Base-by-base conservation (phyloP, 30 jellyfish, hydroid and myxozoan species). In the Sanderia malayensis region DNA sequence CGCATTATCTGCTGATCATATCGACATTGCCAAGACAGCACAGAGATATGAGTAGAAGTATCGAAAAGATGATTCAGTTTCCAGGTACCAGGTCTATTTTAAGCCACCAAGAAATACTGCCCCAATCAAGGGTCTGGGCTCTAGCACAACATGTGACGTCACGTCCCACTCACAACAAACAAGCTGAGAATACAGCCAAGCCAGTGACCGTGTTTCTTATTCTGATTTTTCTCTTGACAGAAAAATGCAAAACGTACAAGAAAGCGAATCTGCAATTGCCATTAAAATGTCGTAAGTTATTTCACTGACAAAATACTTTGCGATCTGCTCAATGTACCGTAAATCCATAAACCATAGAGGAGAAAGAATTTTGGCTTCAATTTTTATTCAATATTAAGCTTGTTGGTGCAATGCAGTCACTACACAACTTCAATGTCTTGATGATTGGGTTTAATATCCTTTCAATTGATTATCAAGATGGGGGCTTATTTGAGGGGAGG, bases 41-140 rank as follows among this genome's bases (percentile, higher is more conserved):
- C 9, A 11, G 70, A 18, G 24, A 24, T 11, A 18, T 58, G 70
- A 3, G 44, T 18, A 58, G 24, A 15, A 58, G 32, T 6, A 20
- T 58, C 19, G 32, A 58, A 24, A 31, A 15, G 15, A 21, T n/a
- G 32, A 9, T 58, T 21, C 29, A 58, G 4, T 58, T 33, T 9
- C 70, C 70, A 58, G 70, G 70, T 58, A 58, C 29, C 33, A 58
- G 15, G 21, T 58, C 18, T 24, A 52, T n/a, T 52, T 2, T 52
- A 2, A 7, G 29, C 21, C 24, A 2, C 46, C 24, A 21, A 15
- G 33, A 18, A 21, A 58, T 15, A 18, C 6, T 58, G 52, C 52
- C 13, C 13, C 52, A 37, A 37, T 37, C 13, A 4, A 4, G 52
- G 13, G 52, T 13, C 52, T 37, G 52, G 52, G 52, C 52, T 4